Conservation (phyloP, 2,113 vertebrate species). For the Tragelaphus strepsiceros region DNA sequence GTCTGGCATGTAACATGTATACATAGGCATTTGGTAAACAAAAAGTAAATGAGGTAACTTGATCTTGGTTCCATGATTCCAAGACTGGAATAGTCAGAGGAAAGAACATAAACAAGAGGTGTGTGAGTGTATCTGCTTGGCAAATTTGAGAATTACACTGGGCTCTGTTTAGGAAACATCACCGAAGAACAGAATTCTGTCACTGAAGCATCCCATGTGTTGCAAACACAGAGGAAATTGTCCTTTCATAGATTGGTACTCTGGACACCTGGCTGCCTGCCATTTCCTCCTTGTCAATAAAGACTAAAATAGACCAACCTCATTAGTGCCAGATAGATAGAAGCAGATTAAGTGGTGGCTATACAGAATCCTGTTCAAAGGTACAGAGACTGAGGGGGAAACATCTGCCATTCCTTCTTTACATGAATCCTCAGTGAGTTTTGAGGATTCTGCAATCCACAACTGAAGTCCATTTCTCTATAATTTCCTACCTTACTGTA, state of each 20-base stretch:
- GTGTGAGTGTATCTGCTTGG: not conserved
- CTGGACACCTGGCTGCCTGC: not conserved
- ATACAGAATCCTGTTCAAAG: not conserved
- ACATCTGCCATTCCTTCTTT: not conserved
- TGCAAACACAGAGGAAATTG: not conserved
- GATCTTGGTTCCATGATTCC: not conserved
- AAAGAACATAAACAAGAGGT: not conserved
- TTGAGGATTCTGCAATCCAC: not conserved
- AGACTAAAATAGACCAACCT: not conserved
- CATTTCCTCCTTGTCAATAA: not conserved
- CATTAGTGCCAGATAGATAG: not conserved
- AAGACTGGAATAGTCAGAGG: not conserved
- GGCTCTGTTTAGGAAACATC: conserved; percentile 44
- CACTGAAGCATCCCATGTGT: not conserved
- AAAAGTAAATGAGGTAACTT: not conserved
- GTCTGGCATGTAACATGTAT: not conserved
- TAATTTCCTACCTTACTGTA: not conserved
- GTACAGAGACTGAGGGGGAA: not conserved
- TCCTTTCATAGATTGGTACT: not conserved
- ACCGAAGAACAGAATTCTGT: not conserved
- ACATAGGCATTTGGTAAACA: not conserved
- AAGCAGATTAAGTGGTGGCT: not conserved
- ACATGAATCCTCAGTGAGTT: not conserved
- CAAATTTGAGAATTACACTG: not conserved
- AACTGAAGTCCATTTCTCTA: not conserved